Conservation (phyloP, 30 jellyfish, hydroid and myxozoan species). For the Cassiopea andromeda region DNA sequence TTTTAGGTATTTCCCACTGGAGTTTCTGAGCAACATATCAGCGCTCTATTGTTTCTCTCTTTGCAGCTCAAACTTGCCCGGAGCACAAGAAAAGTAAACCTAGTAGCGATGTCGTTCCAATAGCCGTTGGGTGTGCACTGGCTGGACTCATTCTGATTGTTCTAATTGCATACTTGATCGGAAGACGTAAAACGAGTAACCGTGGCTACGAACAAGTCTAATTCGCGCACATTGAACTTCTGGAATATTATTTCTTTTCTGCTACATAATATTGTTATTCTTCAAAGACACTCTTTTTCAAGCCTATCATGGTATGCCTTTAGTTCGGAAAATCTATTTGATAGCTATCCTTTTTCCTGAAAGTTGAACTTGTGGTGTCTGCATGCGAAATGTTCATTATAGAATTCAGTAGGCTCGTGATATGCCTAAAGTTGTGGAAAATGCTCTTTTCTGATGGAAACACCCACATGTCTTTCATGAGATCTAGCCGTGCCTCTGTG, state of each 20-base stretch:
- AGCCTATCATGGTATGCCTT: no score
- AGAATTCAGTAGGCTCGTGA: no score
- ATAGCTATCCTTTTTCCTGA: no score
- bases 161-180: constrained; percentile 95
- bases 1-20: neutral
- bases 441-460: no score
- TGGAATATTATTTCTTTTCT: neutral
- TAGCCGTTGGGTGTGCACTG: constrained; percentile 97
- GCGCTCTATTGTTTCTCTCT: constrained; percentile 65
- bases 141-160: constrained; percentile 97
- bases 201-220: constrained; percentile 92
- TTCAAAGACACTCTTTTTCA: no score
- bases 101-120: constrained; percentile 81
- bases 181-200: constrained; percentile 76
- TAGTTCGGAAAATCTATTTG: no score
- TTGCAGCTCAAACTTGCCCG: constrained; percentile 53
- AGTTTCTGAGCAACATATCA: neutral
- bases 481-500: no score
- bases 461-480: no score
- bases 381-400: no score
- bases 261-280: no score
- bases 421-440: no score
- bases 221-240: neutral
- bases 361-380: no score
- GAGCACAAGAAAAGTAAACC: constrained; percentile 9